Percentiles rank a stretch among this genome's conserved stretches.
These are phyloP conservation scores for Australoheros scitulus DNA, from an alignment of 2,113 vertebrate genomes.

Conservation along the genomic window DNA sequence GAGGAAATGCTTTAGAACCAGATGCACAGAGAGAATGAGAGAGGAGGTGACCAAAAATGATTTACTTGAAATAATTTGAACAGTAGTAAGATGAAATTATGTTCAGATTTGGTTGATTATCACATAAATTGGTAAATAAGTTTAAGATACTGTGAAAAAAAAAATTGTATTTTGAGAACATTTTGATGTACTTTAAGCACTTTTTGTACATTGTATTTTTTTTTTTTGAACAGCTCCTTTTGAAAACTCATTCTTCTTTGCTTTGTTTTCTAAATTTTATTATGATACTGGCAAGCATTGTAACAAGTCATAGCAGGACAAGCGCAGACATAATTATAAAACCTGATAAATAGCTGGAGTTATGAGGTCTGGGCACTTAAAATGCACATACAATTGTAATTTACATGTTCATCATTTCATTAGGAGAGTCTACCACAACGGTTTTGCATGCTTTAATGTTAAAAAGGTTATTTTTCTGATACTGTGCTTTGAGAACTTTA, in stretches of 20 bases:
- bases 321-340: constrained; percentile 6
- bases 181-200: neutral
- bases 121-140: neutral
- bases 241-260: neutral
- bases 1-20: constrained; percentile 21
- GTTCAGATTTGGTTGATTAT: neutral
- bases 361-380: neutral
- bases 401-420: neutral
- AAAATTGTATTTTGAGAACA: neutral
- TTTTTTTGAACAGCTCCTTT: neutral
- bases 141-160: neutral
- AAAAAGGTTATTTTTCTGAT: neutral
- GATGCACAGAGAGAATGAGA: neutral
- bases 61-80: neutral
- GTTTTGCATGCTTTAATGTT: neutral
- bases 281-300: neutral
- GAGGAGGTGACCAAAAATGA: neutral
- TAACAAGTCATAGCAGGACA: neutral
- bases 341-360: neutral
- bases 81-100: neutral
- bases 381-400: too few species aligned
- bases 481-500: neutral
- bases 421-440: neutral
- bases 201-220: neutral
- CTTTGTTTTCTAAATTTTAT: neutral